Evolutionary conservation across 2,113 vertebrate genomes (phyloP), one percentile per base, ranked within the genome.

Genomic region (Macrotis lagotis): DNA sequence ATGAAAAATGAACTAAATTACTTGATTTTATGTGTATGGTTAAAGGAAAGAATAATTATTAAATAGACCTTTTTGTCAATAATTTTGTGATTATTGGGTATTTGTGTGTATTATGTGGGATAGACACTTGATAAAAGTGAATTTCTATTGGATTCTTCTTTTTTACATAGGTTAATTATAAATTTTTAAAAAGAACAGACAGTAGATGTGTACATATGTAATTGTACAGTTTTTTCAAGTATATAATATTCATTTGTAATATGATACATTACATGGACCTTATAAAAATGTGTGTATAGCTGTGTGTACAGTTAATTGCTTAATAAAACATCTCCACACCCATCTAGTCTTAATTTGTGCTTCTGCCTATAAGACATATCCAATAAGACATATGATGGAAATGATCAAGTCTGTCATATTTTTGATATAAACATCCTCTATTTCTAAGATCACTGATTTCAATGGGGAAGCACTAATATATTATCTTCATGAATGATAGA

Each of bases 91-190:
- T 88, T 94, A 12, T 48, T 2, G 44, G 31, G 8, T 96, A 3
- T 52, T 8, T 93, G 47, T 90, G 6, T 92, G 90, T 3, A 92
- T 4, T 91, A 51, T 66, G 50, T 48, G 83, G 16, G 25, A 48
- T 24, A 83, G 66, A 83, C 44, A 83, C 19, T 83, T 83, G 66
- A 44, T 83, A 83, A 44, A 83, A 66, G 14, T 48, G 19, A 91
- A 25, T 19, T 94, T 94, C 51, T 94, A 22, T 90, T 24, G n/a
- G 5, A 6, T 8, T 51, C 25, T 91, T 1, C 3, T 74, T 95
- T 95, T 95, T 74, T 48, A 28, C 48, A 44, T 52, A 89, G 44
- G 90, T 19, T 19, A 93, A 28, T 92, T 94, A 74, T n/a, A 74
- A 5, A 74, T n/a, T 74, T 74, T n/a, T n/a, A 55, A 59, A 59